Base-by-base conservation (phyloP, 2,113 vertebrate species). In the Pseudorectes ferrugineus region DNA sequence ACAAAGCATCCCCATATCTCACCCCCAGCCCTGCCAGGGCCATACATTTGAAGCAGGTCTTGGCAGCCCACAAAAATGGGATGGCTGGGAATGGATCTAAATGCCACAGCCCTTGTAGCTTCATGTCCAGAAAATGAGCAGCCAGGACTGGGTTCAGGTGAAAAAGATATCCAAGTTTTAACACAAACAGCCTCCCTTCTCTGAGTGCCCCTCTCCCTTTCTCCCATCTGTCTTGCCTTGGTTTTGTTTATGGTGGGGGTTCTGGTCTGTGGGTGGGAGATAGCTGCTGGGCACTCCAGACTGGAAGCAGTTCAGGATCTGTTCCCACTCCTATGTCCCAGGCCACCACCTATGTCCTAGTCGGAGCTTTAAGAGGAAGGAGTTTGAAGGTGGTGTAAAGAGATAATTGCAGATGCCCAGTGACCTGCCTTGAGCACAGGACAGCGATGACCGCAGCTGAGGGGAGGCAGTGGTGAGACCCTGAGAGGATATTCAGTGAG, bases 371-470 rank as follows among this genome's bases (percentile, higher is more conserved):
- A 70, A 45, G 49, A 74, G 38, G 65, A n/a, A 63, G 9, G 26
- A 71, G 26, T 54, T 94, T 61, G 35, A 48, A 55, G 14, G 4
- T 25, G 20, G 14, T 8, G 3, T 62, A 48, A 42, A 78, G 21
- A 54, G n/a, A 25, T 28, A 40, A 67, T 12, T 0, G 2, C 57
- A 92, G 65, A 25, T 71, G 26, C 19, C 35, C 21, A 11, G 4
- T 51, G 38, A 36, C 48, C 57, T 84, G 43, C 63, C 15, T 1
- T 14, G 15, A 67, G 25, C 40, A 40, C 9, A 38, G 36, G 29
- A 48, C 38, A 68, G 24, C 4, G 2, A 14, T 21, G 14, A 26
- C 40, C 0, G 0, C 35, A 84, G 65, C 35, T 38, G 72, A 72
- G 36, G 49, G 21, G 3, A 72, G 14, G 35, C 33, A 73, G 26